A percentile compares a stretch with the other conserved stretches of the same genome.
Evolutionary conservation across 2,113 vertebrate species (phyloP).

Genomic region (Harpagus bidentatus): DNA sequence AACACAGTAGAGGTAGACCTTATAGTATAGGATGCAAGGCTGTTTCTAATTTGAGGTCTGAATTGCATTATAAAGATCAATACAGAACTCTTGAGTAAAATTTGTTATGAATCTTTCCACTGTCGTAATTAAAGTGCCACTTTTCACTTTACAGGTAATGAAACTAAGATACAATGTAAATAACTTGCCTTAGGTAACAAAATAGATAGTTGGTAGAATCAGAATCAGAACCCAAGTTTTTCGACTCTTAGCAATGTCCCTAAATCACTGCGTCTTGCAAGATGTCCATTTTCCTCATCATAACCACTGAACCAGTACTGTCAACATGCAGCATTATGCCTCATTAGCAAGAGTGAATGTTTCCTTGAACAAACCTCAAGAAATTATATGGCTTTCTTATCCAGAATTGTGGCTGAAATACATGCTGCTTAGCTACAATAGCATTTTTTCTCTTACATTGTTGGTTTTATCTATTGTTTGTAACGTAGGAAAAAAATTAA

Average conservation of each 20-base stretch:
- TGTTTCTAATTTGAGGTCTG: not conserved
- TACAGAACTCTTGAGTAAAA: not conserved
- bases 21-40: not conserved
- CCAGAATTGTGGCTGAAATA: not conserved
- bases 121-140: not conserved
- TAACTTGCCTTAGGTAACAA: not conserved
- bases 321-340: not conserved
- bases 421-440: not conserved
- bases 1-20: not conserved
- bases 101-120: not conserved
- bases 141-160: not conserved
- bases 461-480: not conserved
- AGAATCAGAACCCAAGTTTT: not conserved
- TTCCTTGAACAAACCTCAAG: not conserved
- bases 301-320: not conserved
- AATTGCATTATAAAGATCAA: not conserved
- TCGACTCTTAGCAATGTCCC: not conserved
- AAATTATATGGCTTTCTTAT: not conserved
- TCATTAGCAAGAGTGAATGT: not conserved
- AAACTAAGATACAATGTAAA: not conserved
- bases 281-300: not conserved
- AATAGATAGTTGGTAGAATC: not conserved
- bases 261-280: not conserved
- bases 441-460: not conserved
- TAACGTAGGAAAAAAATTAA: not conserved